Evolutionary conservation across 1,140 invertebrate genomes (phyloP), one percentile per base, ranked within the genome.

Genomic region (Bacillus rossius): DNA sequence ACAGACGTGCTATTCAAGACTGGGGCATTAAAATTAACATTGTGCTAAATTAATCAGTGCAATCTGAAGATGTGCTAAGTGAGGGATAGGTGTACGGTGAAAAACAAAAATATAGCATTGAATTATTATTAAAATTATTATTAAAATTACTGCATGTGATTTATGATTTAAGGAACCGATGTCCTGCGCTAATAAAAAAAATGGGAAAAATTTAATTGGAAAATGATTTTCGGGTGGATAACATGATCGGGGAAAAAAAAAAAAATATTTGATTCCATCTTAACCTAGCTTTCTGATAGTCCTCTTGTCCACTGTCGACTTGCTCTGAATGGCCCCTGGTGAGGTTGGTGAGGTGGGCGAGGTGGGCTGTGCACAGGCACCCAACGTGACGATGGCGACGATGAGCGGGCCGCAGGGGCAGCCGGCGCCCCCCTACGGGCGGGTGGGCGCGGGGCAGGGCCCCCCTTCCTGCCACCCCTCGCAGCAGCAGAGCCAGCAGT

Each of bases 361-460:
- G 61, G 62, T 53, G 55, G 54, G 22, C 40, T 20, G 52, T 59
- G 61, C 63, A 47, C 69, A 84, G 75, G 80, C 83, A 7, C 81
- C 83, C 1, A 85, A 85, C 69, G 83, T 85, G 17, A 84, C 83
- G 3, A 85, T 86, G 83, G 77, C 75, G 61, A 67, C 77, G 4
- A 80, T 81, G 77, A 82, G 82, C 37, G 80, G 62, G 13, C 59
- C 56, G n/a, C 59, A 34, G 52, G 56, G 69, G 65, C 76, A 77
- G 66, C 80, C 80, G 3, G 81, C 82, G 16, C 81, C 83, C 37
- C 80, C 83, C 0, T 85, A 85, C 61, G 70, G 54, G 19, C 45
- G 55, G 54, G 16, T 19, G 47, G 59, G 42, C 29, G 56, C 25
- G 38, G 61, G 34, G 17, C 22, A 53, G 20, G 57, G 75, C 55